Base-by-base conservation (phyloP, 92 coral and sea anemone genomes). In the Porites rus region DNA sequence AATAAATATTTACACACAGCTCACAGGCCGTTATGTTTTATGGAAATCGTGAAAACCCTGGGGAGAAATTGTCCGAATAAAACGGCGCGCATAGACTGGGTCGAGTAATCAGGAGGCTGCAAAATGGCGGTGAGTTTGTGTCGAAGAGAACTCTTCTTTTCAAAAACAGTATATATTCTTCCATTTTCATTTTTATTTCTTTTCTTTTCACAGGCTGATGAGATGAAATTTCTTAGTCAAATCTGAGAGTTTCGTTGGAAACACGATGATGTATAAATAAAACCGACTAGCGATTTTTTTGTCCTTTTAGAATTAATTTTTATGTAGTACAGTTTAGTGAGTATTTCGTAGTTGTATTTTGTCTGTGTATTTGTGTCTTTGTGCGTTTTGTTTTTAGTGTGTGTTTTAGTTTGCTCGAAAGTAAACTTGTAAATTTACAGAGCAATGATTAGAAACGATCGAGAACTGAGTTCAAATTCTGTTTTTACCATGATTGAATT, bases 191-290 rank as follows among this genome's bases (percentile, higher is more conserved):
- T 60, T 1, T 58, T 60, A 13, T 74, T 59, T 31, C 46, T 38
- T 38, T 38, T 38, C 46, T 38, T 50, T 83, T 46, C 20, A 51
- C 87, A 83, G 87, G 80, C 64, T 63, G 18, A 65, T 20, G 85
- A 81, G 60, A 21, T 73, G 80, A 51, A n/a, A 83, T 46, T 76
- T 43, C 87, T 83, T 83, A 83, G 87, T 83, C 87, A 83, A 83
- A 83, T 83, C 87, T 83, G 87, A 83, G 73, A 72, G 87, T 73
- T 83, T 64, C 73, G 6, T 14, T 62, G n/a, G 25, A 83, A 74
- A 73, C 87, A 62, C 76, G 28, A 66, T 73, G 87, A 83, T 52
- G 87, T 61, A 46, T 13, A 61, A 83, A 17, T 11, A 4, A 6
- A 20, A 83, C 87, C 87, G 87, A 73, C 51, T 60, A 83, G 87